Evolutionary conservation across 2,113 vertebrate species (phyloP).

Genomic region (Lampris incognitus): DNA sequence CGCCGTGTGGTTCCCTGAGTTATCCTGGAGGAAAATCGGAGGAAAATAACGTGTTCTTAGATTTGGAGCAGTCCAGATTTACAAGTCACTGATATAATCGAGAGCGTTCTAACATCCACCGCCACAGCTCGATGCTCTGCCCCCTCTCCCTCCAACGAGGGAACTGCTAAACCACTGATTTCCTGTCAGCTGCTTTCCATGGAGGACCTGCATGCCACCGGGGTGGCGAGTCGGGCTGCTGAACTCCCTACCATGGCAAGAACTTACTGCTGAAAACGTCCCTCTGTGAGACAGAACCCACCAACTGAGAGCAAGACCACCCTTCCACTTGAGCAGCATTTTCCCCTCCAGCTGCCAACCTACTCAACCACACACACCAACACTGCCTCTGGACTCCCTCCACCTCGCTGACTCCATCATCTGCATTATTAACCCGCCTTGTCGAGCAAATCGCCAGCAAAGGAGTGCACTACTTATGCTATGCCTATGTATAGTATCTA

Average conservation of each 20-base stretch:
- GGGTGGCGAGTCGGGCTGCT: slow-evolving; percentile 38
- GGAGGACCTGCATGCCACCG: slow-evolving; percentile 52
- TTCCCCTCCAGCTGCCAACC: slow-evolving; percentile 38
- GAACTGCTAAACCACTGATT: slow-evolving; percentile 63
- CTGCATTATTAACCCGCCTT: too few relatives aligned
- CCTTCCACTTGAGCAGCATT: slow-evolving; percentile 28
- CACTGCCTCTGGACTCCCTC: background rate
- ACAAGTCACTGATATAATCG: slow-evolving; percentile 58
- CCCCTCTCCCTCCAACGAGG: slow-evolving; percentile 28
- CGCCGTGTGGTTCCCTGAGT: too few relatives aligned
- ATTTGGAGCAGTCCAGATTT: slow-evolving; percentile 20
- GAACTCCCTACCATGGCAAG: slow-evolving; percentile 35
- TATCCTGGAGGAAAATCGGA: too few relatives aligned
- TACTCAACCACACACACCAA: background rate
- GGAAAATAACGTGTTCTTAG: too few relatives aligned
- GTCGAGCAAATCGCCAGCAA: too few relatives aligned
- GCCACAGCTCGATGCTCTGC: slow-evolving; percentile 60
- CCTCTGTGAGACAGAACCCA: slow-evolving; percentile 16
- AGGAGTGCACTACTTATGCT: too few relatives aligned
- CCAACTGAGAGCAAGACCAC: slow-evolving; percentile 51
- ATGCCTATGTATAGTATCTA: too few relatives aligned
- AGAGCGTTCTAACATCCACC: slow-evolving; percentile 66
- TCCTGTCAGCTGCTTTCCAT: slow-evolving; percentile 63
- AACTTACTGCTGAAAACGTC: slow-evolving; percentile 38
- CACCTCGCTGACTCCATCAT: too few relatives aligned